Conservation (phyloP, 2,797 vertebrate species). For the Gobio occitaniae region DNA sequence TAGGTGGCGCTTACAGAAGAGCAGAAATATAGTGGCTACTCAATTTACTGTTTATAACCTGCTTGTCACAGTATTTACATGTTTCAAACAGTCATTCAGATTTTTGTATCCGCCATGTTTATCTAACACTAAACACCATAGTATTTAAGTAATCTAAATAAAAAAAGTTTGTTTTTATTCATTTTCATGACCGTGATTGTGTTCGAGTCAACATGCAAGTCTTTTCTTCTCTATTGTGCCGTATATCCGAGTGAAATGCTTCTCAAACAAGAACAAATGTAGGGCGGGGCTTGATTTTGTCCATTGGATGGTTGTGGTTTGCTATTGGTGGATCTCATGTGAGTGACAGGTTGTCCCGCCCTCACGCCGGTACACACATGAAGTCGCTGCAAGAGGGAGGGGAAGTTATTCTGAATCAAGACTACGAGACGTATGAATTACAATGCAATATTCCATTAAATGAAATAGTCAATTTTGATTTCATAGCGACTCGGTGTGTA, state of each 20-base stretch:
- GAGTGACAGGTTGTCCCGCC: neutral
- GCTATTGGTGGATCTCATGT: neutral
- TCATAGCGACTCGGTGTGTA: neutral
- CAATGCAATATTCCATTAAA: neutral
- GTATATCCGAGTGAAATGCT: neutral
- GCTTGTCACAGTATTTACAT: neutral
- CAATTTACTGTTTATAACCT: neutral
- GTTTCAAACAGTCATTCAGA: too few species aligned
- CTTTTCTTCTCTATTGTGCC: neutral
- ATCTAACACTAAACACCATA: neutral
- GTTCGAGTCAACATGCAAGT: neutral
- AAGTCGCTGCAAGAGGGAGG: neutral
- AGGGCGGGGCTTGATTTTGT: neutral
- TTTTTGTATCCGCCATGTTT: neutral
- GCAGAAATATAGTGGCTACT: too few species aligned
- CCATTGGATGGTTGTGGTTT: neutral
- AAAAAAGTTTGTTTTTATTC: too few species aligned
- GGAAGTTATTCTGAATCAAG: neutral
- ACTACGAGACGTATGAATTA: neutral
- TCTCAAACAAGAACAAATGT: neutral
- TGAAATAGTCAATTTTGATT: neutral
- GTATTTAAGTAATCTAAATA: too few species aligned
- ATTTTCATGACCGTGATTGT: neutral
- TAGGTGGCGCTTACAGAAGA: constrained; percentile 2
- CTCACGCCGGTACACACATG: too few species aligned